A percentile compares a stretch with the other conserved stretches of the same genome.
phyloP scores from a whole-genome alignment of 2,888 invertebrate species.

The Mythimna lalbum region DNA sequence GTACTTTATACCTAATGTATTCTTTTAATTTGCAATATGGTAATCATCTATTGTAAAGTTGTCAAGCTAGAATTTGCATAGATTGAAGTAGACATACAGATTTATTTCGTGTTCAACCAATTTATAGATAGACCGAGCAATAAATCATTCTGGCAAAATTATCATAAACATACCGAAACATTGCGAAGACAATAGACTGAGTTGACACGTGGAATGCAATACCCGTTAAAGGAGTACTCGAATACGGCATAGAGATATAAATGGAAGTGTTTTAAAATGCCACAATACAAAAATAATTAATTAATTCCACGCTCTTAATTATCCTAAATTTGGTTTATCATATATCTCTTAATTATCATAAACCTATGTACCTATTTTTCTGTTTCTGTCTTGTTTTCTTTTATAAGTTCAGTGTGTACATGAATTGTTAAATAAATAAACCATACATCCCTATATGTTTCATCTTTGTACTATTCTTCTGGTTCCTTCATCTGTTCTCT shows the following conservation, averaged over 20 bases:
- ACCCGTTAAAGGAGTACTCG: conserved; percentile 7
- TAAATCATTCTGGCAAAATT: conserved; percentile 38
- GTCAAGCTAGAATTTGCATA: conserved; percentile 30
- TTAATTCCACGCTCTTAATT: conserved; percentile 13
- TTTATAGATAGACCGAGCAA: conserved; percentile 18
- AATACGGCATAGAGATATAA: conserved; percentile 10
- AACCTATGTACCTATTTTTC: no score
- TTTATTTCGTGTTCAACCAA: conserved; percentile 22
- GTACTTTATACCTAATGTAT: neutral
- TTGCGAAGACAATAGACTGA: conserved; percentile 36
- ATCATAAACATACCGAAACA: conserved; percentile 34
- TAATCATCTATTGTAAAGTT: conserved; percentile 7
- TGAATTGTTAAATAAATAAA: no score
- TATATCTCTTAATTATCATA: conserved; percentile 3
- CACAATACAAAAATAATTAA: conserved; percentile 18
- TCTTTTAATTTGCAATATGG: neutral
- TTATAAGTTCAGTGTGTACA: no score
- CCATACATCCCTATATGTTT: no score
- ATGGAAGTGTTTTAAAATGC: neutral
- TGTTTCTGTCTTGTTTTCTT: no score
- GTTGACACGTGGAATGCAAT: conserved; percentile 28
- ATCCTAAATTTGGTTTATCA: conserved; percentile 1
- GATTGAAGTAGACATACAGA: conserved; percentile 25
- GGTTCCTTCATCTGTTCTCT: no score
- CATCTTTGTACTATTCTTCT: no score